Conservation (phyloP, 1,140 invertebrate genomes). For the Euglossa dilemma region DNA sequence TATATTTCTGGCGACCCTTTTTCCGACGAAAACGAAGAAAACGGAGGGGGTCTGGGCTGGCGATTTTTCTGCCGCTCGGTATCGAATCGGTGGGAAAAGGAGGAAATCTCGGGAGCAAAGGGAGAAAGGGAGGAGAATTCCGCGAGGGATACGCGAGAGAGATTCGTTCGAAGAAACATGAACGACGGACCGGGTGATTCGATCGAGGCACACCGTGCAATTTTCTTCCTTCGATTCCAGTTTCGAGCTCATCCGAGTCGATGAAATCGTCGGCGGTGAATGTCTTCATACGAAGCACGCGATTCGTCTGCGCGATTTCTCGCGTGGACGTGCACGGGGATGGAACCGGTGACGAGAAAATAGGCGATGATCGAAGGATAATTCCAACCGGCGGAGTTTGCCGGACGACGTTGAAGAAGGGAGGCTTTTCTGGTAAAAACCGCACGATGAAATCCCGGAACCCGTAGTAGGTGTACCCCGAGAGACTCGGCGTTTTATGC, state of each 20-base stretch:
- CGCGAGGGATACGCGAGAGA: not conserved
- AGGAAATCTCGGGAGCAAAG: too few relatives aligned
- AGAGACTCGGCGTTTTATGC: conserved; percentile 48
- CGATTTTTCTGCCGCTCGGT: too few relatives aligned
- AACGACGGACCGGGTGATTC: not conserved
- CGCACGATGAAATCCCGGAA: conserved; percentile 34
- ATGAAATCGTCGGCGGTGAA: not conserved
- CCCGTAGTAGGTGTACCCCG: conserved; percentile 10
- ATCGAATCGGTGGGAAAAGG: not conserved
- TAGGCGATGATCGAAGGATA: too few relatives aligned
- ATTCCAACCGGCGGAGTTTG: not conserved
- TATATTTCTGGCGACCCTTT: conserved; percentile 78
- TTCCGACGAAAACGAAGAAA: conserved; percentile 62
- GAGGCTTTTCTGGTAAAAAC: not conserved
- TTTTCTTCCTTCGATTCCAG: conserved; percentile 6
- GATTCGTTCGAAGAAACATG: not conserved
- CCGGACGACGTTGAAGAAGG: too few relatives aligned
- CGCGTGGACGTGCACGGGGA: not conserved
- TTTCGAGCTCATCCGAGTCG: not conserved
- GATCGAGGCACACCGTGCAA: not conserved
- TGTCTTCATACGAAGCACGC: not conserved
- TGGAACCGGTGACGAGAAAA: not conserved
- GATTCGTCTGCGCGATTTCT: not conserved
- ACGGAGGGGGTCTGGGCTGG: not conserved
- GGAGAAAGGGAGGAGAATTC: not conserved